Conservation (phyloP, 64 coral and sea anemone genomes). For the Cladopsammia gracilis region DNA sequence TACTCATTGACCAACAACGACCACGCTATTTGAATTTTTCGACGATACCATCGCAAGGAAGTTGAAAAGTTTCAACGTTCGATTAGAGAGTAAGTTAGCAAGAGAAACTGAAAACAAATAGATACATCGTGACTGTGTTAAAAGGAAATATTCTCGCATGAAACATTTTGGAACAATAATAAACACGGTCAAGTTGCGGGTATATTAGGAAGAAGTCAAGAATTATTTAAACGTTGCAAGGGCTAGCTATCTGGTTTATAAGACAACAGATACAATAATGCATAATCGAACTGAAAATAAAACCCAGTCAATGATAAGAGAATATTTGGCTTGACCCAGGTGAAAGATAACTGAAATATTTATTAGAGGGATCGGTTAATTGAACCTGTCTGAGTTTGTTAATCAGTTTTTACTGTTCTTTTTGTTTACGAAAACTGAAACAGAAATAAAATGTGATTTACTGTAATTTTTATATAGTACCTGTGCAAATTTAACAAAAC, state of each 20-base stretch:
- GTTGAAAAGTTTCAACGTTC: background rate
- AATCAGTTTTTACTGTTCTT: no score
- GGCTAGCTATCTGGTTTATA: background rate
- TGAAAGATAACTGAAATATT: no score
- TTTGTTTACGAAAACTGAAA: no score
- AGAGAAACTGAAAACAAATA: background rate
- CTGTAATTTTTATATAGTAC: no score
- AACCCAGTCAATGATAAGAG: background rate
- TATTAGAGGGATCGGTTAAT: no score
- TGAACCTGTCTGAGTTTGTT: no score
- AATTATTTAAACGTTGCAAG: background rate
- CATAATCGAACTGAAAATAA: background rate
- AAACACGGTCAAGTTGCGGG: background rate
- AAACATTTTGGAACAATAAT: background rate
- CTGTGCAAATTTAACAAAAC: no score
- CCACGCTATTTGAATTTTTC: background rate
- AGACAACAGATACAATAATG: background rate
- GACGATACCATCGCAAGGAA: background rate
- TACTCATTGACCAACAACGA: background rate
- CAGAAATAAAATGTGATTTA: no score
- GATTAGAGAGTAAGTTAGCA: background rate
- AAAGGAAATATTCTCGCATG: background rate
- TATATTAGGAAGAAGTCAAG: conserved; percentile 10
- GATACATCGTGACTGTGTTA: conserved; percentile 13
- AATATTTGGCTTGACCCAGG: background rate